Evolutionary conservation across 2,888 invertebrate species (phyloP).

Genomic region (Leptinotarsa peninsularis): DNA sequence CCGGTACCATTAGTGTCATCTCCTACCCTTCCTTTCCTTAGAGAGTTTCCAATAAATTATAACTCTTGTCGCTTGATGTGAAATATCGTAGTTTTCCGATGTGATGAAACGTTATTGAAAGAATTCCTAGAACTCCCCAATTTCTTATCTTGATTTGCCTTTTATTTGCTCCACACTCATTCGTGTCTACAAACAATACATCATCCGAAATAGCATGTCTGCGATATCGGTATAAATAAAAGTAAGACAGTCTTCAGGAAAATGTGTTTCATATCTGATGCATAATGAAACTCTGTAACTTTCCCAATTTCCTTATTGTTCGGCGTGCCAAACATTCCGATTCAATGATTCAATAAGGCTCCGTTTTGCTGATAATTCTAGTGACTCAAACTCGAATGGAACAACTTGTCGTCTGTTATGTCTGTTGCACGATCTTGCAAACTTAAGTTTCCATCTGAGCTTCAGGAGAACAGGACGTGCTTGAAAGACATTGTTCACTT

Average conservation of each 20-base stretch:
- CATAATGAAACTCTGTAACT: slow-evolving; percentile 6
- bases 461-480: neutral
- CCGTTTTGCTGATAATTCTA: slow-evolving; percentile 19
- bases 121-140: neutral
- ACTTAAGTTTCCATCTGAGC: neutral
- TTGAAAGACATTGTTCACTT: neutral
- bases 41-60: slow-evolving; percentile 10
- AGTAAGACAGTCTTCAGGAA: slow-evolving; percentile 8
- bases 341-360: slow-evolving; percentile 34
- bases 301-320: slow-evolving; percentile 10
- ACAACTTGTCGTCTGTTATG: neutral
- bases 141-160: slow-evolving; percentile 9
- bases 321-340: slow-evolving; percentile 24
- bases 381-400: neutral
- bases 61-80: neutral
- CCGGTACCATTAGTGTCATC: neutral
- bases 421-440: neutral
- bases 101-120: neutral
- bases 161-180: slow-evolving; percentile 10
- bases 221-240: neutral
- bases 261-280: slow-evolving; percentile 6
- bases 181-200: neutral
- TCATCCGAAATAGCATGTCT: neutral
- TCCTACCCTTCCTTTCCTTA: slow-evolving; percentile 7
- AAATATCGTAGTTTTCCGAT: neutral